Base-by-base conservation (phyloP, 2,888 invertebrate species). In the Malthinus seriepunctatus region DNA sequence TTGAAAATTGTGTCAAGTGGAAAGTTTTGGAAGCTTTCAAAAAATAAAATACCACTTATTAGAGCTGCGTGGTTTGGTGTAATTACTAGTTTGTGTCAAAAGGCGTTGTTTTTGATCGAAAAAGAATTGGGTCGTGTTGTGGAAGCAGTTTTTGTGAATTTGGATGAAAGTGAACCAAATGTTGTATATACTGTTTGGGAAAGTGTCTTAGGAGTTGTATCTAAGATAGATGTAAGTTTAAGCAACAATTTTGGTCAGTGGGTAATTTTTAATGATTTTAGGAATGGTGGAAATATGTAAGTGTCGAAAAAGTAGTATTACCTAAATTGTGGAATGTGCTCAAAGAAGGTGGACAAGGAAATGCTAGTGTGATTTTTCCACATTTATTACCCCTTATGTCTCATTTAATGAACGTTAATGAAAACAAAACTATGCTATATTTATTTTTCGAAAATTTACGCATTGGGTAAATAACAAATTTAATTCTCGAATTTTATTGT, bases 361-460 rank as follows among this genome's bases (percentile, higher is more conserved):
- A 88, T 76, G 91, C 93, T 7, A 79, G 82, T 50, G 81, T 85
- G 6, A 83, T 94, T 66, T 88, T 86, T 59, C 89, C 89, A 12
- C 86, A 89, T 76, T 76, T 95, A 54, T 78, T 93, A 53, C 92
- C 93, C 8, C 81, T 95, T 60, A 73, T 95, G 46, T 89, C 90
- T 3, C 83, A 86, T 68, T 79, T 92, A 66, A 88, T 89, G 5
- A 76, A 78, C 11, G 79, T 83, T 15, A 68, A 82, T 51, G 75
- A 81, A 46, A 78, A 81, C 15, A 77, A 78, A 31, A 78, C 81
- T 11, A 87, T 91, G 67, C 88, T 87, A 67, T 74, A 76, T 8
- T 81, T 82, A 46, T 88, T 93, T 72, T 90, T 94, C 73, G 81
- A 82, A 38, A 87, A 88, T 61, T 79, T 91, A 63, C 84, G 86